Percentiles rank a stretch among this genome's conserved stretches.
Conservation (phyloP, 2,797 vertebrate genomes). For the Etheostoma perlongum region DNA sequence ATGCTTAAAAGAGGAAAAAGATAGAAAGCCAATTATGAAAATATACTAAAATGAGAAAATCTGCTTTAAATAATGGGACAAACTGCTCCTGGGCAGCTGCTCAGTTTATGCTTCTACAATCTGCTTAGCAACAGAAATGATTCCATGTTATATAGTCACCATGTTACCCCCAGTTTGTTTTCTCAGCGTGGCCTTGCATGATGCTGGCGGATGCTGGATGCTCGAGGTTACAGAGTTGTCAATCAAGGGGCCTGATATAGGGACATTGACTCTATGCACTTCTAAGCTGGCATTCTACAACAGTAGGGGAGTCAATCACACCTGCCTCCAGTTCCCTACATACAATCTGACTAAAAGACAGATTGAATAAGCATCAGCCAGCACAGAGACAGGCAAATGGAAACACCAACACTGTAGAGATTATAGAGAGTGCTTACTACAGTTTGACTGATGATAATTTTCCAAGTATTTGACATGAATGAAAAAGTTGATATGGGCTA, state of each 20-base stretch:
- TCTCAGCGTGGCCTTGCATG: constrained; percentile 2
- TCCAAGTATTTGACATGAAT: not conserved
- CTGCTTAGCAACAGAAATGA: not conserved
- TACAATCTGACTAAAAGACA: constrained; percentile 14
- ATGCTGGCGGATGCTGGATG: not conserved
- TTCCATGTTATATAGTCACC: not conserved
- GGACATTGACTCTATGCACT: constrained; percentile 48
- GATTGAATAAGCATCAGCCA: constrained; percentile 31
- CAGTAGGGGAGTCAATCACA: constrained; percentile 52
- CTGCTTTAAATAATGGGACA: not conserved
- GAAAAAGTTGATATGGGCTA: not conserved
- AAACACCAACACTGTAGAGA: constrained; percentile 22
- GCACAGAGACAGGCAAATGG: constrained; percentile 13
- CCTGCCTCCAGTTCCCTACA: constrained; percentile 31
- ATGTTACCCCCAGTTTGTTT: not conserved
- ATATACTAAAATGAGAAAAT: too few relatives aligned
- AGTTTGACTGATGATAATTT: not conserved
- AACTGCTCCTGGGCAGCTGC: not conserved
- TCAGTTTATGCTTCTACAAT: not conserved
- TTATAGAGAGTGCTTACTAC: too few relatives aligned
- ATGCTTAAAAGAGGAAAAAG: not conserved
- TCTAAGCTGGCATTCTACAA: constrained; percentile 42
- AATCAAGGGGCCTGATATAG: constrained; percentile 47
- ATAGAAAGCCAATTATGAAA: not conserved
- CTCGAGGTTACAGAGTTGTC: constrained; percentile 41